These are phyloP conservation scores for Odontamblyopus lacepedii DNA, from an alignment of 2,797 vertebrate species.

Conservation along the genomic window DNA sequence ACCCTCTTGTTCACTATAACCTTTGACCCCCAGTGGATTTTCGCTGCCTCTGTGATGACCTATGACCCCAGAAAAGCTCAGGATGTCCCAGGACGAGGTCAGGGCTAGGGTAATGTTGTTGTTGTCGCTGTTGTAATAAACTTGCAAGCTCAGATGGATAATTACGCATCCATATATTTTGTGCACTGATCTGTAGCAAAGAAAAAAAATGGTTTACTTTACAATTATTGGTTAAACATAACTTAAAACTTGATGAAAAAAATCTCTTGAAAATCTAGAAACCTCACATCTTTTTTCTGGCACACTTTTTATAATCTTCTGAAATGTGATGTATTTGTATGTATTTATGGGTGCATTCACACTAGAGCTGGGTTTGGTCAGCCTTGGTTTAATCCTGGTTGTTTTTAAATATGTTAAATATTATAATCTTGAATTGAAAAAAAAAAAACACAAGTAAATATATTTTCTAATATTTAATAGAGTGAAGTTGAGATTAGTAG, in stretches of 20 bases:
- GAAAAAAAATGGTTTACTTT: neutral
- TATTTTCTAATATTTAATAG: too few species aligned
- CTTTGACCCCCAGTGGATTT: conserved; percentile 56
- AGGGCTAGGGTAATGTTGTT: conserved; percentile 47
- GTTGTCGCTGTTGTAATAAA: conserved; percentile 18
- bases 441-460: too few species aligned
- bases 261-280: neutral
- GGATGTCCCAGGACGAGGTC: conserved; percentile 51
- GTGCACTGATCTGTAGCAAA: neutral
- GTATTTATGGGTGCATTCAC: too few species aligned
- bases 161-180: neutral
- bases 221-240: neutral
- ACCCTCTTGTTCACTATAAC: conserved; percentile 62
- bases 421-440: neutral
- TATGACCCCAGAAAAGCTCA: conserved; percentile 45
- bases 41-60: conserved; percentile 48
- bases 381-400: neutral
- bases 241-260: neutral
- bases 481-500: too few species aligned
- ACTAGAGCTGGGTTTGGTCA: too few species aligned
- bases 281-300: neutral
- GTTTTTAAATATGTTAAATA: neutral
- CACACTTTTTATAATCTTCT: neutral
- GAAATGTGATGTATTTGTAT: neutral
- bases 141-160: conserved; percentile 23